Base-by-base conservation (phyloP, 2,113 vertebrate genomes). In the Smithornis capensis region DNA sequence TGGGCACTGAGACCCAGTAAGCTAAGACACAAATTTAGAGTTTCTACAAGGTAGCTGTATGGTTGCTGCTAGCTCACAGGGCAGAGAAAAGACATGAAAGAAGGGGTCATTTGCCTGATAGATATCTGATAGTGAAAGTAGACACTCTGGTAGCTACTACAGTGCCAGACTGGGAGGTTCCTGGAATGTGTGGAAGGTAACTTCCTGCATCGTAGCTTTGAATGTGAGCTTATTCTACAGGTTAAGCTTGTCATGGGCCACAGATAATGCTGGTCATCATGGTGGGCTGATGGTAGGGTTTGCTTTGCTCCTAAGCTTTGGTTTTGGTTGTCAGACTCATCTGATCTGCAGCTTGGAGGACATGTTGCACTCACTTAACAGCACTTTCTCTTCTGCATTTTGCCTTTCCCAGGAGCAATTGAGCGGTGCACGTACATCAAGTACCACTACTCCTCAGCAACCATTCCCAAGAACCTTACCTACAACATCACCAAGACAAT, bases 401-500 rank as follows among this genome's bases (percentile, higher is more conserved):
- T 96, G 44, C 53, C 81, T 35, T 88, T 93, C 47, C 40, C 90
- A 98, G 98, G 98, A 97, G 98, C 98, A 91, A 98, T 99, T 73
- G 98, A 98, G 82, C 97, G 99, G 94, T 99, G 99, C 97, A 98
- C 98, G 1, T 99, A 99, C 93, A 99, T 99, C 98, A 99, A 99
- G 97, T 99, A 99, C 95, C 99, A 99, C 98, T 99, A 99, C 96
- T 99, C 99, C 94, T 99, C 99, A 90, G 98, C 99, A 62, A 98
- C 98, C 37, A 99, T 99, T 97, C 99, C 99, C 97, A 99, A 99
- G 98, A 99, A 99, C 97, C 99, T 99, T 88, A 99, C 99, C 56
- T 99, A 98, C 98, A 99, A 99, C 98, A 99, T 99, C 97, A 99
- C 99, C 59, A 99, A 99, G 98, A 99, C 99, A n/a, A 99, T 99